Conservation (phyloP, 2,888 invertebrate species). For the Leucania comma region DNA sequence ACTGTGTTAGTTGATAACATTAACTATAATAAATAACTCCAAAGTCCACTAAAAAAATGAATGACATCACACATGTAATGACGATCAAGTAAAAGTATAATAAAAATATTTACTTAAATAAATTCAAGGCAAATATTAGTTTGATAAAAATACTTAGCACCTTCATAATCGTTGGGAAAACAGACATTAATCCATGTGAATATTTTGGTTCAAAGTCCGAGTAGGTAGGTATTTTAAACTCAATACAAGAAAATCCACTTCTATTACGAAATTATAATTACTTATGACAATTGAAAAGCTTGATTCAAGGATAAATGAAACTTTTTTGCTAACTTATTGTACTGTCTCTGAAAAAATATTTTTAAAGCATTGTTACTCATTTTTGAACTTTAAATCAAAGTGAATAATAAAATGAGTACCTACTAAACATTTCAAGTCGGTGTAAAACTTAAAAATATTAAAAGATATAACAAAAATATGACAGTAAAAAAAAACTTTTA, state of each 20-base stretch:
- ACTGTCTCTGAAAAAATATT: too few relatives aligned
- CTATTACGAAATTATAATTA: slow-evolving; percentile 17
- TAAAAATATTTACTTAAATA: slow-evolving; percentile 16
- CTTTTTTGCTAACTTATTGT: not conserved
- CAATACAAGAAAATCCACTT: slow-evolving; percentile 22
- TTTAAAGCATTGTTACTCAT: too few relatives aligned
- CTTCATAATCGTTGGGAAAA: not conserved
- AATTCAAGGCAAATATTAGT: slow-evolving; percentile 25
- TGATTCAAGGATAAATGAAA: not conserved
- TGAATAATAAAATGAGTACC: not conserved
- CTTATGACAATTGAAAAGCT: not conserved
- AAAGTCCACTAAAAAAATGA: slow-evolving; percentile 14
- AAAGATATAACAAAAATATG: not conserved
- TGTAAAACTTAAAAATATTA: not conserved
- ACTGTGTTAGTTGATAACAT: slow-evolving; percentile 15
- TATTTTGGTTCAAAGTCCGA: slow-evolving; percentile 14
- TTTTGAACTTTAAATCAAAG: too few relatives aligned
- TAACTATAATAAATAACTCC: slow-evolving; percentile 12
- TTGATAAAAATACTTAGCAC: slow-evolving; percentile 6
- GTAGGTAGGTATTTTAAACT: too few relatives aligned
- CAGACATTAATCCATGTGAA: not conserved
- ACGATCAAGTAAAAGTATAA: slow-evolving; percentile 19
- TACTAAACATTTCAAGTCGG: not conserved
- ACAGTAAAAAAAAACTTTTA: not conserved
- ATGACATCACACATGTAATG: slow-evolving; percentile 15